Base-by-base conservation (phyloP, 1,140 invertebrate genomes). In the Apis cerana region DNA sequence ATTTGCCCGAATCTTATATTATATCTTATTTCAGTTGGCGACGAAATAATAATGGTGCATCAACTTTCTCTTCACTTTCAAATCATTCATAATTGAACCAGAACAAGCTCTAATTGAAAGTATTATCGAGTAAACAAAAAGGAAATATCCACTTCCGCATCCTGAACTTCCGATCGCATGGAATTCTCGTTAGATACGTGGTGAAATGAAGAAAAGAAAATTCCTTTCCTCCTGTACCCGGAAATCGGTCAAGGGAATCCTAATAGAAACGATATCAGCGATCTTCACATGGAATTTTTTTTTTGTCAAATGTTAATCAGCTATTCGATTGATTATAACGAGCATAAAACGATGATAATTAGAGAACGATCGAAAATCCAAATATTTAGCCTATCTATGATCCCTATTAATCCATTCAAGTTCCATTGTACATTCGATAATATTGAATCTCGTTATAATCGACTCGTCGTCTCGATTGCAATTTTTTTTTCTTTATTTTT, bases 231-330 rank as follows among this genome's bases (percentile, higher is more conserved):
- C 72, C 23, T 86, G 78, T 80, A 81, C 69, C 86, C 85, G 85
- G 86, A 87, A 88, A 88, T 85, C 82, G 77, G 86, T 88, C 77
- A 77, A 69, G 23, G 50, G 85, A 83, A 76, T 74, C 81, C 56
- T 48, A 68, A 75, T 65, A 65, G 43, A 48, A 71, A 61, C 82
- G 71, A 78, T 88, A 88, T 88, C 86, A 67, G 54, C 67, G 75
- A 88, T 88, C 85, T 88, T 79, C 70, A 33, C 77, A 75, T 67
- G 86, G 79, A 88, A 87, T 88, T 88, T 88, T 88, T 85, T 88
- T 82, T 88, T 88, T 88, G 85, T 88, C 86, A 88, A 78, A 80
- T 79, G 85, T 88, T 85, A 87, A 64, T 72, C 85, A 77, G 74
- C 82, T 68, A 89, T 75, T 84, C 88, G 83, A 72, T 80, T 84